Evolutionary conservation across 1,140 invertebrate genomes (phyloP).

Genomic region (Hermatobates lingyangjiaoensis): DNA sequence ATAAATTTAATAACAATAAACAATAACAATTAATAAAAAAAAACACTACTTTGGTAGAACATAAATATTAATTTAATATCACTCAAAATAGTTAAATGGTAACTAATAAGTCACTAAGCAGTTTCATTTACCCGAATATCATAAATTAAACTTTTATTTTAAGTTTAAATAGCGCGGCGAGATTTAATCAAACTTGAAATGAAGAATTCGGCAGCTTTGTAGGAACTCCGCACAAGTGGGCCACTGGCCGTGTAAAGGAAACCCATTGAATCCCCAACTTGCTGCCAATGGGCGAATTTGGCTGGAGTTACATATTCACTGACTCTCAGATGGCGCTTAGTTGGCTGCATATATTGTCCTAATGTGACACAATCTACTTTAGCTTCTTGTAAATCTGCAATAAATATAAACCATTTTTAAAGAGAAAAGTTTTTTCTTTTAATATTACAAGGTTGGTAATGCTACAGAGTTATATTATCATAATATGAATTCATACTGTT

Average conservation of each 20-base stretch:
- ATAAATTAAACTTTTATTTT: too few species aligned
- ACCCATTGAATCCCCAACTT: constrained; percentile 63
- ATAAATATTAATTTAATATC: too few species aligned
- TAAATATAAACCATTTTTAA: constrained; percentile 10
- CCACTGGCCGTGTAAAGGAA: constrained; percentile 96
- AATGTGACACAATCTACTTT: constrained; percentile 90
- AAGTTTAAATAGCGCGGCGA: neutral
- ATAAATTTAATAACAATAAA: too few species aligned
- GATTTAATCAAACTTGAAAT: constrained; percentile 49
- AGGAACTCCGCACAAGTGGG: constrained; percentile 89
- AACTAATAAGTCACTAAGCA: too few species aligned
- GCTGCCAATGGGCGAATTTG: constrained; percentile 85
- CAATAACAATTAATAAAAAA: too few species aligned
- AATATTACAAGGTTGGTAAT: too few species aligned
- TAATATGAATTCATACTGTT: too few species aligned
- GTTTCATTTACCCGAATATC: too few species aligned
- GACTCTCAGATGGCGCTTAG: constrained; percentile 87
- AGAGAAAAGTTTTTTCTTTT: too few species aligned
- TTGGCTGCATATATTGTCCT: constrained; percentile 99
- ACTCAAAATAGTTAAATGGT: too few species aligned
- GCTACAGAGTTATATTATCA: too few species aligned
- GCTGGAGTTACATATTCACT: constrained; percentile 93
- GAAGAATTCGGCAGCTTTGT: constrained; percentile 90
- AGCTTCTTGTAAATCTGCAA: constrained; percentile 46
- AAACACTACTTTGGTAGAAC: too few species aligned